Conservation (phyloP, 2,888 invertebrate genomes). For the Agonopterix arenella region DNA sequence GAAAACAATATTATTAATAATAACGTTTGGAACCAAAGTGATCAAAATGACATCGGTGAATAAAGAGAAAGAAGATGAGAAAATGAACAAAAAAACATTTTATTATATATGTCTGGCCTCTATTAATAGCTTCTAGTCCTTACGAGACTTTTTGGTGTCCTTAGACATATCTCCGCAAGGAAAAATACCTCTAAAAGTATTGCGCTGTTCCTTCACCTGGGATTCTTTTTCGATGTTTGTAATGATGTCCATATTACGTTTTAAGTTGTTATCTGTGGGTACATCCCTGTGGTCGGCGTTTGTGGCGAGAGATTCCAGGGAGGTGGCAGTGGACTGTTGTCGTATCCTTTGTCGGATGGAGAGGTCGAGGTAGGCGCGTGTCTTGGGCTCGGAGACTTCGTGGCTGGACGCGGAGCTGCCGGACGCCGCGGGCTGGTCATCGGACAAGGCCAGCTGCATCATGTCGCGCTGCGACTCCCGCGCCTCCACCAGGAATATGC, state of each 20-base stretch:
- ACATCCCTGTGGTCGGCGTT: conserved; percentile 45
- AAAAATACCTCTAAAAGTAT: conserved; percentile 42
- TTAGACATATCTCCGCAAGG: conserved; percentile 41
- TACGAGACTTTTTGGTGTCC: conserved; percentile 40
- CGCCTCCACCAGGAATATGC: conserved; percentile 88
- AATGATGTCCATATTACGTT: conserved; percentile 43
- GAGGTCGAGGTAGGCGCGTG: conserved; percentile 43
- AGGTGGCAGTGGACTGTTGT: conserved; percentile 70
- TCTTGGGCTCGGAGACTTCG: conserved; percentile 10
- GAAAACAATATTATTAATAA: too few species aligned
- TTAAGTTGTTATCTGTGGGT: conserved; percentile 29
- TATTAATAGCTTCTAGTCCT: conserved; percentile 1
- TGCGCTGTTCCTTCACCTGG: conserved; percentile 51
- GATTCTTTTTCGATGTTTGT: conserved; percentile 42
- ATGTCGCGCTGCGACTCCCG: conserved; percentile 83
- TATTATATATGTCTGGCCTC: background rate
- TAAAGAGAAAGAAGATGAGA: background rate
- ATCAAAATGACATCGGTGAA: too few species aligned
- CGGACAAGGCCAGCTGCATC: conserved; percentile 53
- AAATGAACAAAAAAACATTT: conserved; percentile 1
- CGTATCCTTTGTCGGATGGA: conserved; percentile 31
- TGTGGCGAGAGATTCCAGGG: conserved; percentile 72
- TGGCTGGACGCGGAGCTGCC: conserved; percentile 19
- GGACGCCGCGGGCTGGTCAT: conserved; percentile 23
- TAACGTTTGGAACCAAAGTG: too few species aligned